Base-by-base conservation (phyloP, 2,888 invertebrate species). In the Arctia plantaginis region DNA sequence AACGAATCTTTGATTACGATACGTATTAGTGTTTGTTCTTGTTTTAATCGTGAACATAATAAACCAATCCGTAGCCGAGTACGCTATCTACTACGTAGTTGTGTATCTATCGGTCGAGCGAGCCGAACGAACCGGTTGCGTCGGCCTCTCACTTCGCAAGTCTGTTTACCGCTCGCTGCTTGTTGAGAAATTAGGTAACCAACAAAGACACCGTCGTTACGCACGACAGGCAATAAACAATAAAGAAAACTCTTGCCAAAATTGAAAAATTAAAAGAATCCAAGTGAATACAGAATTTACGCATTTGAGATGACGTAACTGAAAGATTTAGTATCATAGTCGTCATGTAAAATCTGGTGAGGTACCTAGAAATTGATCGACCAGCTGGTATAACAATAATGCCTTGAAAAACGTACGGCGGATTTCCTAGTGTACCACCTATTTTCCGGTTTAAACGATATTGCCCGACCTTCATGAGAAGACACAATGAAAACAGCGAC, bases 111-210 rank as follows among this genome's bases (percentile, higher is more conserved):
- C 90, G 92, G 92, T 90, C 92, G 92, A 93, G 89, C 91, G 87
- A 92, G 90, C 90, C 88, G 90, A 93, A 87, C 92, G 89, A 90
- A 95, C 95, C 95, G 95, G 94, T 95, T 94, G 92, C 88, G 93
- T 89, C 93, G 93, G 94, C 95, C 95, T 95, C 95, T 95, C 95
- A 95, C 95, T 95, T 95, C 89, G 95, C 94, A 94, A 95, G 93
- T 91, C 90, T 90, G 92, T 92, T 90, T 91, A 91, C 93, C 92
- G 91, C 92, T 91, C 90, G 89, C 89, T 88, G 91, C 89, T 93
- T 88, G 92, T 94, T 93, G 92, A 91, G 92, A 93, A 95, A 95
- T 95, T 95, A 94, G 95, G 95, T 95, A 95, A 94, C 94, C 93
- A 92, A 93, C 93, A 92, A 94, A 92, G 90, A 90, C 90, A 88